Base-by-base conservation (phyloP, 2,888 invertebrate species). In the Amphipoea lucens region DNA sequence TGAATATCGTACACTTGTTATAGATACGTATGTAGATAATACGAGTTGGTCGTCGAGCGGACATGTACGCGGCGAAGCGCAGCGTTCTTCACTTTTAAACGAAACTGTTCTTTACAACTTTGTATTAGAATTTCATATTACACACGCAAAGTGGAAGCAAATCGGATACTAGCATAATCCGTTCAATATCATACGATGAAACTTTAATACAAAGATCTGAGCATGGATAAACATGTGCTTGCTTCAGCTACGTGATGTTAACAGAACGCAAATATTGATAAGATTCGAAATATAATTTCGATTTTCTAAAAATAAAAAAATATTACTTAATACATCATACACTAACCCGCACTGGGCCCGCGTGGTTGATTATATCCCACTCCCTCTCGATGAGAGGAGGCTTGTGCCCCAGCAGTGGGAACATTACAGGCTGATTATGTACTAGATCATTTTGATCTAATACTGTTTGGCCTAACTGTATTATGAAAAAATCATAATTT, bases 81-180 rank as follows among this genome's bases (percentile, higher is more conserved):
- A 70, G 63, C 83, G 81, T 81, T 78, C 81, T 83, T 81, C 71
- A 83, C 83, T 85, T 88, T 83, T 75, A 85, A 79, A 79, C 87
- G 63, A 81, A 82, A 85, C 78, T 85, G 72, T 72, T 76, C 78
- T 88, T 76, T 85, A 85, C 57, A 72, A 81, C 79, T 81, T 81
- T 71, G 77, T 85, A 85, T 87, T 88, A 83, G 78, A 83, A 80
- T 83, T 88, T 80, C 48, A 85, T 85, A 83, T 85, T 68, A 76
- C 74, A 75, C 79, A 84, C 76, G 80, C 76, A 79, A 81, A 76
- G 74, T 84, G 63, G 66, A 60, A 74, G 79, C 42, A 78, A 77
- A 79, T 74, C 63, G 70, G 66, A 78, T 78, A 74, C 66, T 60
- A 45, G 42, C 54, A 57, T 62, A 71, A 48, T 76, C 67, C 66